Evolutionary conservation across 2,888 invertebrate species (phyloP), one percentile per base, ranked within the genome.

Genomic region (Sepioteuthis lessoniana): DNA sequence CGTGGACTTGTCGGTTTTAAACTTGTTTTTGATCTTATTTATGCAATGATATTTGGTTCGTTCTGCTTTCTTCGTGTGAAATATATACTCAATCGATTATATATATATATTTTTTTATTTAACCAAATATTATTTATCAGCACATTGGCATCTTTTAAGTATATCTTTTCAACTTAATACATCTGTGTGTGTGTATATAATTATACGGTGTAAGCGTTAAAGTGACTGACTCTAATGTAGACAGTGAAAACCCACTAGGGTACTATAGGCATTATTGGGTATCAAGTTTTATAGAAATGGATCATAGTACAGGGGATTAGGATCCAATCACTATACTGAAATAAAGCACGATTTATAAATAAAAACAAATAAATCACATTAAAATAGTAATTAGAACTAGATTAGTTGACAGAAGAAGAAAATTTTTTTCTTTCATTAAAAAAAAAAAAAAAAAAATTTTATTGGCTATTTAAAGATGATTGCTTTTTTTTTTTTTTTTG

Each of bases 221-320:
- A 76, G 76, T 76, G 76, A 76, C 76, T 76, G 76, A 76, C 76
- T 76, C 28, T 60, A 76, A 76, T 76, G 76, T 76, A 76, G 76
- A n/a, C 76, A 76, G n/a, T n/a, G 76, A 76, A 76, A 76, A 76
- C 76, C 76, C 76, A 76, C 76, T 76, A 76, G 76, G 76, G 76
- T 76, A 76, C 76, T 76, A 76, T 76, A 10, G n/a, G 76, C 76
- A 76, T 55, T 55, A 55, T 55, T 25, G 55, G 25, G 55, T 55
- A 76, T 76, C 3, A 19, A 76, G 76, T 76, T 76, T 16, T 16
- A 76, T 76, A 35, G 76, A 76, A 35, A 35, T 13, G 76, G 76
- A 16, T 76, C 76, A 35, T 76, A 76, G 76, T 76, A n/a, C n/a
- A 35, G n/a, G n/a, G 76, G n/a, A 10, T n/a, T 21, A 55, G 55